phyloP scores from a whole-genome alignment of 2,113 vertebrate species.

The Toxotes chatareus region DNA sequence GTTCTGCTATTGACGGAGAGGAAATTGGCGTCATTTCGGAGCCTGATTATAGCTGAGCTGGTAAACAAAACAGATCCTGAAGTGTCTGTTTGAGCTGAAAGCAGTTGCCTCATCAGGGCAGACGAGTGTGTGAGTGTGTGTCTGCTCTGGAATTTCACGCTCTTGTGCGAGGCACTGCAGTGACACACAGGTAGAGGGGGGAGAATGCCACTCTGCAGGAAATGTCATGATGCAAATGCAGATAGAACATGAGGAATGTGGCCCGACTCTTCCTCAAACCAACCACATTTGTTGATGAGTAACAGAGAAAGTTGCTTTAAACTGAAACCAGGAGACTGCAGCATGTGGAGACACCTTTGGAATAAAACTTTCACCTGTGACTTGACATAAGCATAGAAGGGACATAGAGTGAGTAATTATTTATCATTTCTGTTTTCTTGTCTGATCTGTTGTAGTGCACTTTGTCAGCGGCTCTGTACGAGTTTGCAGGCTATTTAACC shows the following conservation, averaged over 20 bases:
- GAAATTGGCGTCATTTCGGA: background rate
- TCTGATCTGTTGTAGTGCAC: background rate
- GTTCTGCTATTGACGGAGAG: background rate
- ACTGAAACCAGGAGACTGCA: background rate
- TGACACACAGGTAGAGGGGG: slow-evolving; percentile 3
- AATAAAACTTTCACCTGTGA: background rate
- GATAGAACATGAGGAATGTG: slow-evolving; percentile 51
- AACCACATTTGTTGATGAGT: background rate
- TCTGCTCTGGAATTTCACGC: slow-evolving; percentile 34
- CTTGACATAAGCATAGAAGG: background rate
- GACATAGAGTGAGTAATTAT: slow-evolving; percentile 4
- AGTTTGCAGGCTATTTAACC: background rate
- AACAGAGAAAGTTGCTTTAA: background rate
- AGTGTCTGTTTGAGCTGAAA: background rate
- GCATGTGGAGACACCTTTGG: background rate
- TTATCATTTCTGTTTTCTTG: background rate
- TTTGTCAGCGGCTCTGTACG: background rate
- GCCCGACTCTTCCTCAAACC: background rate
- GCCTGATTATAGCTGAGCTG: background rate
- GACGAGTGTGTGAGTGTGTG: background rate
- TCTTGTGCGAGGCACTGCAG: slow-evolving; percentile 11
- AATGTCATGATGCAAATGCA: slow-evolving; percentile 30
- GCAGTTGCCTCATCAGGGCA: slow-evolving; percentile 12
- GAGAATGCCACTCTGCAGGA: slow-evolving; percentile 72
- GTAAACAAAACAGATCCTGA: slow-evolving; percentile 5